phyloP scores from a whole-genome alignment of 2,797 vertebrate genomes.

The Anniella stebbinsi region DNA sequence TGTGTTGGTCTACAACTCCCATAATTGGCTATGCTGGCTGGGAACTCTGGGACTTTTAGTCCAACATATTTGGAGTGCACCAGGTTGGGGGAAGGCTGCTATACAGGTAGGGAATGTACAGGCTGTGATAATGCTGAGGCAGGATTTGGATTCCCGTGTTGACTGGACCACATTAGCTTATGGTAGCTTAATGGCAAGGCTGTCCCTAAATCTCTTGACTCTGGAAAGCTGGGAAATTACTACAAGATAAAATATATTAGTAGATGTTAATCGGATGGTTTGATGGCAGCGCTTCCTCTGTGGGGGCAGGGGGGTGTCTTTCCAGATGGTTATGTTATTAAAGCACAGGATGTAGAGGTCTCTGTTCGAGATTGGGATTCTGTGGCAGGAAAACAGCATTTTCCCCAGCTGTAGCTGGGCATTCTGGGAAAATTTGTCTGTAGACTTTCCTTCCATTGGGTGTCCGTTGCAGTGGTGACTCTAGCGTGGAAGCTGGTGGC shows the following conservation, averaged over 20 bases:
- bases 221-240: background rate
- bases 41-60: background rate
- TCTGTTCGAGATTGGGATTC: background rate
- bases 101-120: background rate
- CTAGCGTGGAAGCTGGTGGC: background rate
- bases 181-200: background rate
- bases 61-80: too few relatives aligned
- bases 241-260: background rate
- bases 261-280: background rate
- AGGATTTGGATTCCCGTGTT: background rate
- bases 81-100: too few relatives aligned
- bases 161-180: background rate
- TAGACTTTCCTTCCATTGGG: background rate
- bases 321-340: background rate
- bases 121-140: background rate
- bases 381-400: background rate
- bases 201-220: background rate
- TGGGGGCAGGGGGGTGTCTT: too few relatives aligned
- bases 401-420: background rate
- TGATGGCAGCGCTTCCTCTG: background rate
- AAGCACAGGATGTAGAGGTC: background rate
- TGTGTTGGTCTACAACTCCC: too few relatives aligned
- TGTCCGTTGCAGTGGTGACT: background rate
- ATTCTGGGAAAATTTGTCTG: background rate
- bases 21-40: background rate